phyloP scores from a whole-genome alignment of 37 sponge, comb jelly and placozoan genomes.

The Ephydatia muelleri region DNA sequence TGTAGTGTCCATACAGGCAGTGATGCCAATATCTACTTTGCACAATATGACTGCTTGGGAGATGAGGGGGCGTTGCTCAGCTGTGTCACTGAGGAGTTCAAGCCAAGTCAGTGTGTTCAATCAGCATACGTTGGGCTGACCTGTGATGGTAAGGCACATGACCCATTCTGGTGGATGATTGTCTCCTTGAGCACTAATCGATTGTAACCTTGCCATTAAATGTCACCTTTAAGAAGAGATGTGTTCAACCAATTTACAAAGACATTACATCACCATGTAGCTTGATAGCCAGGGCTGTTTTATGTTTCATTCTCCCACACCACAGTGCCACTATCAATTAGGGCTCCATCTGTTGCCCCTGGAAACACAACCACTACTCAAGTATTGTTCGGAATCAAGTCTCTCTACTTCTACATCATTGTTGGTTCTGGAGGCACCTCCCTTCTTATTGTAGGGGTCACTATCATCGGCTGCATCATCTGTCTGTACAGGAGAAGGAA shows the following conservation, averaged over 20 bases:
- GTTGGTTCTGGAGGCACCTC: neutral
- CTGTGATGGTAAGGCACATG: neutral
- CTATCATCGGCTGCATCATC: neutral
- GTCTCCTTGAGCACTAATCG: too few relatives aligned
- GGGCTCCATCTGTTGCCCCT: neutral
- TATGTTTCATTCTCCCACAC: neutral
- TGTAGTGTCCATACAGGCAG: neutral
- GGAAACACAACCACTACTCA: neutral
- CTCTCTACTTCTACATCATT: neutral
- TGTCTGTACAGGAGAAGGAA: neutral
- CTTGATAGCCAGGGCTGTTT: too few relatives aligned
- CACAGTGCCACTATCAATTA: neutral
- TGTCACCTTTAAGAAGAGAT: too few relatives aligned
- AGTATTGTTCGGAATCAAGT: neutral
- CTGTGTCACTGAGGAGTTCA: neutral
- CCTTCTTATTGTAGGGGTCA: neutral
- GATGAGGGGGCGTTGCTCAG: neutral
- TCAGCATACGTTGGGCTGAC: neutral
- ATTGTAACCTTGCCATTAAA: too few relatives aligned
- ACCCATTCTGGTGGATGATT: too few relatives aligned
- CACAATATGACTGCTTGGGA: neutral
- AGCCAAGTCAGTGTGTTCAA: neutral
- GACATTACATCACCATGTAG: too few relatives aligned
- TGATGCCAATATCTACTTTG: neutral
- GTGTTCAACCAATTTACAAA: too few relatives aligned